Evolutionary conservation across 2,113 vertebrate genomes (phyloP), one percentile per base, ranked within the genome.

Genomic region (Strigops habroptila): DNA sequence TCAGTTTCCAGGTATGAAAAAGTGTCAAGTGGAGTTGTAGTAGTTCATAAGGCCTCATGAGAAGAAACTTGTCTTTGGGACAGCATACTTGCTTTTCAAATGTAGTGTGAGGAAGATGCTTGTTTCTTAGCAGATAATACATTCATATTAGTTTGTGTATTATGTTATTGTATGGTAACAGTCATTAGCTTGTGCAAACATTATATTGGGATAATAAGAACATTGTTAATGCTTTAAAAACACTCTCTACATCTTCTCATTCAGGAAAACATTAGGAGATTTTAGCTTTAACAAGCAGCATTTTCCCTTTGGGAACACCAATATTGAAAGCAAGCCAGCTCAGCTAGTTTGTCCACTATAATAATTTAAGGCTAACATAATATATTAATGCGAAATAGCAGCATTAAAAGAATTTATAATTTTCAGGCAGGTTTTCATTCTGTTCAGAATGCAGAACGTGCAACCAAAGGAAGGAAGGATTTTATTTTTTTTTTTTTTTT

Each of bases 271-370:
- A 82, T 94, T 91, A 96, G 59, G 75, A 77, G 48, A 85, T 87
- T 93, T 96, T 81, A 92, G 62, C 43, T 86, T 92, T 92, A 91
- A 94, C 80, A 89, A 94, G 91, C 83, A 95, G 37, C 22, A 85
- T 82, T 94, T 95, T 82, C 63, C 84, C 51, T 46, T 87, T 77
- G 67, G 73, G 83, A 96, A 43, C n/a, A 51, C 28, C 37, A 48
- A 9, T 39, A 62, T 24, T 6, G 27, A 82, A 89, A 89, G 37
- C 65, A 87, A 97, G 74, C 91, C 44, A 85, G 59, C 88, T 95
- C 88, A 94, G 88, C 82, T 95, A 79, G 60, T 91, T 95, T 93
- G 81, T 70, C 80, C 83, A 44, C 83, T 51, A 18, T 2, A 12
- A 25, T 73, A 93, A 94, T 91, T 96, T 90, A 81, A 73, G 21